Evolutionary conservation across 2,797 vertebrate species (phyloP), one percentile per base, ranked within the genome.

Genomic region (Bovichtus diacanthus): DNA sequence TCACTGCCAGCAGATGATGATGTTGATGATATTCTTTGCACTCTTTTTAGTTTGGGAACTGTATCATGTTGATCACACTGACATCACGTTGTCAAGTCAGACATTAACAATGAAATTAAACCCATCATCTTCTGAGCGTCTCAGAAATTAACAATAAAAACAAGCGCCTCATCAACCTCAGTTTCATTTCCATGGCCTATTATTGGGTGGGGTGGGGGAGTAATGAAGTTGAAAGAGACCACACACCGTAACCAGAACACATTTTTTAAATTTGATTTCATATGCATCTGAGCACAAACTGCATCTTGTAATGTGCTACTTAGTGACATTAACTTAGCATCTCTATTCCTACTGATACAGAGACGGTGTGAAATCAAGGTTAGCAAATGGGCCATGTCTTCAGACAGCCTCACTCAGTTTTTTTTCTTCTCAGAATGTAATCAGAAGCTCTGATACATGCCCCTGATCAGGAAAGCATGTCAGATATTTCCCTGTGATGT

Each of bases 11-110:
- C 66, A 76, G 43, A 55, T n/a, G 38, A 36, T 77, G 77, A 70
- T 83, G 70, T 78, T 64, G 79, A 34, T 47, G 39, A 25, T 15
- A 79, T 78, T 90, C 74, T 81, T 85, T 80, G 69, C 74, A 39
- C 36, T 46, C 39, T 54, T n/a, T n/a, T n/a, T n/a, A n/a, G 46
- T 6, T 29, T 41, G 31, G 34, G 25, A 38, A 64, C 66, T 70
- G 71, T 70, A 62, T 86, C 72, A 70, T 76, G 80, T 82, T 79
- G 80, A 87, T 81, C 55, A 44, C 46, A 29, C 47, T 63, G 63
- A 75, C 7, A 1, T 90, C 70, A 43, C 23, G 39, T 79, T 55
- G 74, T 76, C 18, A 43, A 55, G 55, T 56, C 64, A 16, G 15
- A 49, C 59, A 55, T 72, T 36, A 63, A 43, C 31, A 36, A 61